These are phyloP conservation scores for Gambusia affinis DNA, from an alignment of 2,113 vertebrate genomes.

Conservation along the genomic window DNA sequence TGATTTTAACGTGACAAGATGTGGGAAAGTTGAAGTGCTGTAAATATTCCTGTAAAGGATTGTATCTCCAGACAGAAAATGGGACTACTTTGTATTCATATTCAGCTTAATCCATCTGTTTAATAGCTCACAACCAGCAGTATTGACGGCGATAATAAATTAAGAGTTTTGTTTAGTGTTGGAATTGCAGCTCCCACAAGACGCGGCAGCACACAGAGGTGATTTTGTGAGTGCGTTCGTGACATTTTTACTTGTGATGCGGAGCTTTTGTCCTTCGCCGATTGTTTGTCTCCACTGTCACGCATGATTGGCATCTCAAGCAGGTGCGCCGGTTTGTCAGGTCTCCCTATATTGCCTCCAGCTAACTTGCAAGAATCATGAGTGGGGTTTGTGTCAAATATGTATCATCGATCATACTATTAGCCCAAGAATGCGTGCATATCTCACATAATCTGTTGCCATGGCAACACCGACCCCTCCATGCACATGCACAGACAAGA, in stretches of 20 bases:
- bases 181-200: slow-evolving; percentile 19
- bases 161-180: slow-evolving; percentile 38
- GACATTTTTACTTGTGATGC: slow-evolving; percentile 32
- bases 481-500: slow-evolving; percentile 22
- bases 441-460: slow-evolving; percentile 49
- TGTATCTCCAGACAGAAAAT: slow-evolving; percentile 7
- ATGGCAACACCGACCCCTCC: slow-evolving; percentile 55
- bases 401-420: slow-evolving; percentile 61
- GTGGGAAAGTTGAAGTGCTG: neutral
- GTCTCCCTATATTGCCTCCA: slow-evolving; percentile 48
- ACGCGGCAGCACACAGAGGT: slow-evolving; percentile 9
- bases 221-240: slow-evolving; percentile 19
- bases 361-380: slow-evolving; percentile 44
- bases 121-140: slow-evolving; percentile 56
- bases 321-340: slow-evolving; percentile 23
- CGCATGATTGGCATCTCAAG: slow-evolving; percentile 33
- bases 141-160: slow-evolving; percentile 60
- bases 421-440: slow-evolving; percentile 20
- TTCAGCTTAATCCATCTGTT: slow-evolving; percentile 60
- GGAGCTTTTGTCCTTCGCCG: slow-evolving; percentile 42
- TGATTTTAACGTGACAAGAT: neutral
- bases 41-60: neutral
- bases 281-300: slow-evolving; percentile 18
- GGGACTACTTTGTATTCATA: slow-evolving; percentile 45
- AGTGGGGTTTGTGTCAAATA: slow-evolving; percentile 44